A percentile compares a stretch with the other conserved stretches of the same genome.
These are phyloP conservation scores for Plusia festucae DNA, from an alignment of 2,888 invertebrate species.

Conservation along the genomic window DNA sequence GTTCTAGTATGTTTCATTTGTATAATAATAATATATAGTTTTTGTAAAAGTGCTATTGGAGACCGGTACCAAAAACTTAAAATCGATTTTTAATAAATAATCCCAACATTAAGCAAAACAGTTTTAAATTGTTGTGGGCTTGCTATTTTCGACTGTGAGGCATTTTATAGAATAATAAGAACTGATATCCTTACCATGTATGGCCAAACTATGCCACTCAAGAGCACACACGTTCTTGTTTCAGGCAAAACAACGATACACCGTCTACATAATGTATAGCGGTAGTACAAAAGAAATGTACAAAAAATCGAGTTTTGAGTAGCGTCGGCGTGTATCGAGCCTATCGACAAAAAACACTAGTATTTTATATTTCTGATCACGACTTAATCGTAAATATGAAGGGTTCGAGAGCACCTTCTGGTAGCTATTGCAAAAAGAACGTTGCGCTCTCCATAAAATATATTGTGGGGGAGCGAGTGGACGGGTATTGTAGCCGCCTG, in stretches of 20 bases:
- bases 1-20: too few species aligned
- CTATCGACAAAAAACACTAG: conserved; percentile 83
- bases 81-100: too few species aligned
- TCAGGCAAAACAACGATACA: conserved; percentile 38
- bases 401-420: conserved; percentile 88
- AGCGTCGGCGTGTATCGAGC: conserved; percentile 70
- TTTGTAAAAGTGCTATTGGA: too few species aligned
- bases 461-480: conserved; percentile 72
- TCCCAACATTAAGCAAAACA: too few species aligned
- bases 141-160: not conserved
- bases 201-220: not conserved
- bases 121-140: too few species aligned
- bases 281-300: conserved; percentile 50
- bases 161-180: not conserved
- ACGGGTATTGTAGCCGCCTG: conserved; percentile 46
- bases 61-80: too few species aligned
- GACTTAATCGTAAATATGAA: conserved; percentile 89
- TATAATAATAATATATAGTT: too few species aligned
- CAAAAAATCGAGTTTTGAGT: conserved; percentile 57
- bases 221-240: conserved; percentile 27
- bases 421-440: conserved; percentile 88
- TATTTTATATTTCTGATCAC: conserved; percentile 88
- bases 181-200: not conserved
- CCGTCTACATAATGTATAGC: conserved; percentile 54
- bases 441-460: conserved; percentile 87